Evolutionary conservation across 2,888 invertebrate species (phyloP).

Genomic region (Rotaria socialis): DNA sequence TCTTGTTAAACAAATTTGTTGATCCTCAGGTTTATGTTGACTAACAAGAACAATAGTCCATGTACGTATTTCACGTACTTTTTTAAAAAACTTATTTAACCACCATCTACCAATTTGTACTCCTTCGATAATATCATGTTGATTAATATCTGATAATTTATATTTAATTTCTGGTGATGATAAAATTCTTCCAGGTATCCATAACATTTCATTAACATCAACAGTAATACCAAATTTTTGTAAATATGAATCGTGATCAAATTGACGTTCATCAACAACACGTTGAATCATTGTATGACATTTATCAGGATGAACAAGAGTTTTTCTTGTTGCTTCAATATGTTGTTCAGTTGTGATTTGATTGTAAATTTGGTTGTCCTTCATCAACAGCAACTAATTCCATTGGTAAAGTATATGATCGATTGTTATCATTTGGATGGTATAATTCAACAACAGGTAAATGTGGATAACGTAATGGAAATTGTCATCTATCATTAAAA

Average conservation of each 20-base stretch:
- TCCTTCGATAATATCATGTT: too few species aligned
- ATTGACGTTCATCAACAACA: not conserved
- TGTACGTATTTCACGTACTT: not conserved
- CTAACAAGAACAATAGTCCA: not conserved
- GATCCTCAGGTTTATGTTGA: not conserved
- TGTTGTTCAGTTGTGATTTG: too few species aligned
- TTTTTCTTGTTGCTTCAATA: not conserved
- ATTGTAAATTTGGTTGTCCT: too few species aligned
- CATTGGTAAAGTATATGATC: not conserved
- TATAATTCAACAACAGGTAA: not conserved
- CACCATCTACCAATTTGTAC: not conserved
- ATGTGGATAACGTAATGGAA: not conserved
- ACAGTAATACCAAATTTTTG: not conserved
- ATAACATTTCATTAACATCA: not conserved
- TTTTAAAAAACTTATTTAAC: not conserved
- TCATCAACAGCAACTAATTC: not conserved
- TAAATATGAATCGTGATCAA: not conserved
- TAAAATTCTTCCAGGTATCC: not conserved
- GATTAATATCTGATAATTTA: not conserved
- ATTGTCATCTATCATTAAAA: not conserved
- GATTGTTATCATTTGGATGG: not conserved
- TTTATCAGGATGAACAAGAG: not conserved
- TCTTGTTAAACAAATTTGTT: not conserved
- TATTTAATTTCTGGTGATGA: not conserved
- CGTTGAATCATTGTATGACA: not conserved